These are phyloP conservation scores for Sphaerophoria taeniata DNA, from an alignment of 2,888 invertebrate species.

Conservation along the genomic window DNA sequence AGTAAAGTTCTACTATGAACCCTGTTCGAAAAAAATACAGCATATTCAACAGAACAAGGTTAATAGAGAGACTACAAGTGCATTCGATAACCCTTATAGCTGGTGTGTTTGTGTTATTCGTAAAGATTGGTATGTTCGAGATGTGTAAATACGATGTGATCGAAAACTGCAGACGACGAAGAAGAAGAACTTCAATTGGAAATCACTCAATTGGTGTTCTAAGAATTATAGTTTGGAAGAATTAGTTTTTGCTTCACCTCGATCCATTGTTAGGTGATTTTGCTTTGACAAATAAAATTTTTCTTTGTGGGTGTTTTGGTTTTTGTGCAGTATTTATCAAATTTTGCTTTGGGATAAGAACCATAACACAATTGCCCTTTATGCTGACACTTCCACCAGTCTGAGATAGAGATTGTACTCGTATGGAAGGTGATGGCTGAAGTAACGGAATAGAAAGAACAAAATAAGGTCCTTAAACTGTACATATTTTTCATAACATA, in stretches of 20 bases:
- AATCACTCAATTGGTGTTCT: background rate
- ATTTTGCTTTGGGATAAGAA: too few species aligned
- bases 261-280: background rate
- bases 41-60: conserved; percentile 16
- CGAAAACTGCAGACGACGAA: background rate
- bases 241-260: background rate
- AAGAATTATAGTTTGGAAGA: background rate
- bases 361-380: too few species aligned
- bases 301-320: too few species aligned
- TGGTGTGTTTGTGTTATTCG: background rate
- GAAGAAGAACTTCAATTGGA: background rate
- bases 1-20: background rate
- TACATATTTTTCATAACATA: too few species aligned
- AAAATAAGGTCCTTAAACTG: too few species aligned
- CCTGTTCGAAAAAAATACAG: background rate
- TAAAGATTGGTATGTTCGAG: background rate
- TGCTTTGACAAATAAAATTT: background rate
- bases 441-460: too few species aligned
- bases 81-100: too few species aligned
- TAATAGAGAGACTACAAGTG: background rate
- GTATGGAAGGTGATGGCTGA: too few species aligned
- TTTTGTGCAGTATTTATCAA: too few species aligned
- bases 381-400: too few species aligned
- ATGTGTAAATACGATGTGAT: background rate
- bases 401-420: too few species aligned